Percentiles rank a stretch among this genome's conserved stretches.
phyloP scores from a whole-genome alignment of 2,113 vertebrate genomes.

The Motacilla alba region DNA sequence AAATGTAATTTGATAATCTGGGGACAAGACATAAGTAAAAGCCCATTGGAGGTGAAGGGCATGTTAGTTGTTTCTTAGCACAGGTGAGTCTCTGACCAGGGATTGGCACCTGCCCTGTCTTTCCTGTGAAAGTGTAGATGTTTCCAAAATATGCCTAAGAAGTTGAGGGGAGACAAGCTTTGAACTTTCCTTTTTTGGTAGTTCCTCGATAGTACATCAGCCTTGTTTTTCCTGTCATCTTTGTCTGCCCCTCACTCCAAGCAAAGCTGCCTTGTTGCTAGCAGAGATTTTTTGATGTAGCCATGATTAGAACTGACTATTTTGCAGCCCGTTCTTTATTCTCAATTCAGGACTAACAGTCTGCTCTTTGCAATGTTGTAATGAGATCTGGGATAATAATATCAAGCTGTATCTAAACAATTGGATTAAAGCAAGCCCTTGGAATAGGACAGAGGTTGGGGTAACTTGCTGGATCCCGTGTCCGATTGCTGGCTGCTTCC shows the following conservation, averaged over 20 bases:
- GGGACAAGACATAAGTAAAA: background rate
- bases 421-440: slow-evolving; percentile 66
- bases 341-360: slow-evolving; percentile 5
- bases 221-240: background rate
- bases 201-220: background rate
- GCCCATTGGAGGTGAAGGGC: background rate
- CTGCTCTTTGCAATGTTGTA: slow-evolving; percentile 36
- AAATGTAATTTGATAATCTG: background rate
- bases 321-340: slow-evolving; percentile 9
- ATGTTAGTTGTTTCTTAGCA: background rate
- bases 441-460: slow-evolving; percentile 52
- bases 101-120: background rate
- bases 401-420: slow-evolving; percentile 49
- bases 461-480: slow-evolving; percentile 28
- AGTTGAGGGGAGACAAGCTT: background rate
- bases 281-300: background rate
- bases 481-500: background rate
- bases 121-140: background rate
- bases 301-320: background rate
- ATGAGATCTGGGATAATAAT: slow-evolving; percentile 60
- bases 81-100: background rate
- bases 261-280: background rate
- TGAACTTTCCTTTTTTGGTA: background rate
- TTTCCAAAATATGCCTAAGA: background rate
- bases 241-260: background rate